Conservation (phyloP, 2,113 vertebrate genomes). For the Ceyx cyanopectus region DNA sequence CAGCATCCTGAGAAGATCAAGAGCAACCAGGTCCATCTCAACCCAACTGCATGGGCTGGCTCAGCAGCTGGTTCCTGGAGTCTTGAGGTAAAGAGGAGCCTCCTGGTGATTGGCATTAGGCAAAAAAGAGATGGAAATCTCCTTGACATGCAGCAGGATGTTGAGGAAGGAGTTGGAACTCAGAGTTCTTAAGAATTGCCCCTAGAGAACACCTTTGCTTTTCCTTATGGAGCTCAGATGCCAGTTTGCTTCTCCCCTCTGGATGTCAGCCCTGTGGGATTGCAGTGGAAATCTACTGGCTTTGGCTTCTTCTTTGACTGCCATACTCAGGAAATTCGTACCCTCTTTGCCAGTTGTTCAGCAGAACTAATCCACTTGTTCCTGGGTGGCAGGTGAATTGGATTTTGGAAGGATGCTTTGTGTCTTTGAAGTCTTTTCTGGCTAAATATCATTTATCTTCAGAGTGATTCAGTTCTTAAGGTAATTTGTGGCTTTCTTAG, state of each 20-base stretch:
- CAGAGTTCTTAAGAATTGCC: background rate
- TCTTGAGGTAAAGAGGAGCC: background rate
- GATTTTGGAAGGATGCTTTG: conserved; percentile 48
- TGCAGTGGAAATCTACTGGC: conserved; percentile 15
- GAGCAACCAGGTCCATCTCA: background rate
- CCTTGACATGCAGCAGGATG: background rate
- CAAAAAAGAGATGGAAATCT: background rate
- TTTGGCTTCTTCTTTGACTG: background rate
- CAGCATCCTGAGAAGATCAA: background rate
- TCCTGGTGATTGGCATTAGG: background rate
- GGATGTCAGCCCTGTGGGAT: background rate
- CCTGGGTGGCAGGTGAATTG: background rate
- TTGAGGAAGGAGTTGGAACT: background rate
- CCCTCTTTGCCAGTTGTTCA: background rate
- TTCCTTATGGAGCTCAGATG: background rate
- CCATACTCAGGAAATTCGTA: background rate
- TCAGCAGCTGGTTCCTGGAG: background rate
- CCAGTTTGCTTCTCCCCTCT: background rate
- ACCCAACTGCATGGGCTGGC: background rate
- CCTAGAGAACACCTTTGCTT: background rate
- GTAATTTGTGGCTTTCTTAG: conserved; percentile 66
- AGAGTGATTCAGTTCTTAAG: conserved; percentile 53
- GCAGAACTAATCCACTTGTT: conserved; percentile 41
- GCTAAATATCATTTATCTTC: conserved; percentile 45
- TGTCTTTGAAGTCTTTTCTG: conserved; percentile 57